Evolutionary conservation across 2,888 invertebrate species (phyloP).

Genomic region (Sthenelais limicola): DNA sequence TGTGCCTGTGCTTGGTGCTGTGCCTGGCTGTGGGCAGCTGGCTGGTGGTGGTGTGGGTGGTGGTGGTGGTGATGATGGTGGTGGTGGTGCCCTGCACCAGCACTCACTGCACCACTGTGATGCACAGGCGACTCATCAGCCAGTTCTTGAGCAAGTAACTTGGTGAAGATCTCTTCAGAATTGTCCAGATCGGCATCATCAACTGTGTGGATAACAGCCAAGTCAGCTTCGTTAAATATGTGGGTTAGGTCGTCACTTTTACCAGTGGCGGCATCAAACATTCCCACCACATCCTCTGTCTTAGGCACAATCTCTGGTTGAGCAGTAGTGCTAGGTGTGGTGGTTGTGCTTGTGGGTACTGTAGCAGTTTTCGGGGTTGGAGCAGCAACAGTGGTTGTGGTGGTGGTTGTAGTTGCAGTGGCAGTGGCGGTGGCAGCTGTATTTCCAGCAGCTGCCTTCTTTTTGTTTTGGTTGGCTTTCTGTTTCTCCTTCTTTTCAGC

Average conservation of each 20-base stretch:
- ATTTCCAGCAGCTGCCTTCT: conserved; percentile 11
- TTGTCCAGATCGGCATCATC: conserved; percentile 32
- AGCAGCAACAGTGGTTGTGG: background rate
- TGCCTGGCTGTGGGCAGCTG: too few relatives aligned
- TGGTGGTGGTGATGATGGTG: too few relatives aligned
- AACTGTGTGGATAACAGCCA: conserved; percentile 33
- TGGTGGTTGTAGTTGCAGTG: conserved; percentile 1
- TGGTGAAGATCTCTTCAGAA: conserved; percentile 31
- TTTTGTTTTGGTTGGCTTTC: conserved; percentile 1
- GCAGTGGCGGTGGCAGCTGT: background rate
- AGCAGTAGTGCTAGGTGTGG: background rate
- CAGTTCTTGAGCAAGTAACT: conserved; percentile 34
- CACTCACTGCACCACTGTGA: too few relatives aligned
- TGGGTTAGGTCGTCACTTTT: conserved; percentile 34
- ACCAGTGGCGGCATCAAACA: conserved; percentile 31
- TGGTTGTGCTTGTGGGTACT: conserved; percentile 2
- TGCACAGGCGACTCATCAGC: conserved; percentile 7
- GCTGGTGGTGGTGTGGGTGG: conserved; percentile 16
- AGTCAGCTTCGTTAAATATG: conserved; percentile 32
- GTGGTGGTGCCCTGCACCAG: background rate
- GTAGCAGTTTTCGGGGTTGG: too few relatives aligned
- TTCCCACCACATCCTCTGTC: conserved; percentile 24
- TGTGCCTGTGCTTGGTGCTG: too few relatives aligned
- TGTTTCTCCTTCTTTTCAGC: conserved; percentile 26
- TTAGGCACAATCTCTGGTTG: too few relatives aligned